These are phyloP conservation scores for Rhamphomyia laevipes DNA, from an alignment of 2,888 invertebrate species.

Conservation along the genomic window DNA sequence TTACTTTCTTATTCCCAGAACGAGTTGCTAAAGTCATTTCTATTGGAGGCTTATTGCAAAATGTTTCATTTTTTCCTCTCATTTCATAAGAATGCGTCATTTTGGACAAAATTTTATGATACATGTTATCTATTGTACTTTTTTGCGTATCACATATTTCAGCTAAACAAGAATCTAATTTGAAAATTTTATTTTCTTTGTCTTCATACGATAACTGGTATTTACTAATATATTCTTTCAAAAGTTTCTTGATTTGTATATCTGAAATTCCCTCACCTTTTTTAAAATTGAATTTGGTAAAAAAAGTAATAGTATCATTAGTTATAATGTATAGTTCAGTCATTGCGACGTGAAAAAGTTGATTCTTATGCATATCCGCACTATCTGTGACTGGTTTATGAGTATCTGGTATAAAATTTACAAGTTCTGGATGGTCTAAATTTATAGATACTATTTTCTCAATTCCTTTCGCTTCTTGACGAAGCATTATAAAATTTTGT, in stretches of 20 bases:
- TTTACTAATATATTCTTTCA: slow-evolving; percentile 60
- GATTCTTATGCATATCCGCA: slow-evolving; percentile 7
- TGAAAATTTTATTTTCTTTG: slow-evolving; percentile 26
- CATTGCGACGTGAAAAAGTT: slow-evolving; percentile 32
- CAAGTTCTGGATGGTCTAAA: slow-evolving; percentile 46
- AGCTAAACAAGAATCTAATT: slow-evolving; percentile 27
- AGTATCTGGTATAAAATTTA: slow-evolving; percentile 28
- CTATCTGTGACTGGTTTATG: not conserved
- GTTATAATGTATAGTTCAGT: slow-evolving; percentile 33
- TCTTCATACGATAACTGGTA: slow-evolving; percentile 45
- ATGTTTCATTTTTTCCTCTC: slow-evolving; percentile 33
- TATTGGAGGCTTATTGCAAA: slow-evolving; percentile 63
- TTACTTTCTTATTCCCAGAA: slow-evolving; percentile 83
- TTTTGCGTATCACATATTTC: slow-evolving; percentile 23
- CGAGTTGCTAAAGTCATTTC: slow-evolving; percentile 65
- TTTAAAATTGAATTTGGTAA: slow-evolving; percentile 36
- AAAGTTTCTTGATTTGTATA: slow-evolving; percentile 49
- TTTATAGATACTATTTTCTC: slow-evolving; percentile 60
- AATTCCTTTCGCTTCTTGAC: slow-evolving; percentile 65
- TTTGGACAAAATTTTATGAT: slow-evolving; percentile 48
- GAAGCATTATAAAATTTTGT: slow-evolving; percentile 50
- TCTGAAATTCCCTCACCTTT: slow-evolving; percentile 51
- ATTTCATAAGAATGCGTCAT: slow-evolving; percentile 45
- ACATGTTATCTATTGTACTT: slow-evolving; percentile 57
- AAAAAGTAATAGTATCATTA: slow-evolving; percentile 31